These are phyloP conservation scores for Anarrhichthys ocellatus DNA, from an alignment of 2,113 vertebrate species.

Conservation along the genomic window DNA sequence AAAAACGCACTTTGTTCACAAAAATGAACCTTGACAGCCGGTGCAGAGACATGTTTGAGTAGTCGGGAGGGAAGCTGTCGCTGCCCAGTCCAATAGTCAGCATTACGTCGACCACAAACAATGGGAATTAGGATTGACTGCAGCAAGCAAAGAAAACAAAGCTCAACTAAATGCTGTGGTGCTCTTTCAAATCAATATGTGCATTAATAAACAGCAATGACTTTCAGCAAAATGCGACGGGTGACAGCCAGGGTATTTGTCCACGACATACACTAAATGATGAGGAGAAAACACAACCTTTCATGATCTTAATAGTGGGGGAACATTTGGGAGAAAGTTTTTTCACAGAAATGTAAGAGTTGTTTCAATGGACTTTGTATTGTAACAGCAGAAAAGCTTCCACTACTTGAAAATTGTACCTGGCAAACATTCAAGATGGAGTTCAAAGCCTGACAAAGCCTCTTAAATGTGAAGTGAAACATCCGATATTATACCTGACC, in stretches of 20 bases:
- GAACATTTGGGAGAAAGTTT: background rate
- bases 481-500: background rate
- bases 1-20: background rate
- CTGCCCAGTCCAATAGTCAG: background rate
- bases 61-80: background rate
- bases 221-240: background rate
- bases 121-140: background rate
- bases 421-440: slow-evolving; percentile 7
- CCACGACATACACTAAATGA: background rate
- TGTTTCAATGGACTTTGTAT: background rate
- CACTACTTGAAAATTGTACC: background rate
- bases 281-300: background rate
- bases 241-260: background rate
- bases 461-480: background rate
- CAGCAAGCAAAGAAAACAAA: background rate
- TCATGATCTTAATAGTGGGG: background rate
- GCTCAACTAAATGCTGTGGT: background rate
- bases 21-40: background rate
- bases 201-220: background rate
- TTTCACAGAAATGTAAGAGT: background rate
- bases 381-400: background rate
- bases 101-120: background rate
- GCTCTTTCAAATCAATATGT: background rate
- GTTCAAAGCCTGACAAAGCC: slow-evolving; percentile 29
- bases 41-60: background rate